phyloP scores from a whole-genome alignment of 2,113 vertebrate genomes.

The Ciconia maguari region DNA sequence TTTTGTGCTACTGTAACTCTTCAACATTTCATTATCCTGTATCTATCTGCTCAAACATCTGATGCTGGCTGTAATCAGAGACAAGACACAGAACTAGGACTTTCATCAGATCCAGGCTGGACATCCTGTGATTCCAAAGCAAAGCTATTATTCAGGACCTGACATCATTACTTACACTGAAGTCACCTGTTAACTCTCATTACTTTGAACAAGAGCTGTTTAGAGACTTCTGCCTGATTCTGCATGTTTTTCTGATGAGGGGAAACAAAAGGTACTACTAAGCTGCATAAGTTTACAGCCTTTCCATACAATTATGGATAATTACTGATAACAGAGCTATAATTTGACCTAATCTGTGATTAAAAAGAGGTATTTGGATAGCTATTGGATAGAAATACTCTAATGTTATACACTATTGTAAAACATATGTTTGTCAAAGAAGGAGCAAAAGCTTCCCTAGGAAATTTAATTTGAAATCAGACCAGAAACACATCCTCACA shows the following conservation, averaged over 20 bases:
- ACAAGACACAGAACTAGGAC: neutral
- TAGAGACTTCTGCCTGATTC: neutral
- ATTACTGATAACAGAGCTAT: neutral
- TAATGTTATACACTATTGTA: neutral
- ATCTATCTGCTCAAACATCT: neutral
- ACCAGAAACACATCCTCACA: neutral
- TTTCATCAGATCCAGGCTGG: neutral
- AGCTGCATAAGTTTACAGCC: neutral
- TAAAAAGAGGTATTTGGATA: neutral
- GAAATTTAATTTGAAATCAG: neutral
- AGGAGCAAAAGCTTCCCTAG: neutral
- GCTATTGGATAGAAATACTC: neutral
- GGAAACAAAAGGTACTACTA: neutral
- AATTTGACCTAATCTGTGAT: neutral
- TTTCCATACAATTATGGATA: neutral
- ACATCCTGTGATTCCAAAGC: neutral
- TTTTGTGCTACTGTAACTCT: neutral
- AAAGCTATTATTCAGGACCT: neutral
- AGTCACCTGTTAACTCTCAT: neutral
- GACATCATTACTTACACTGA: neutral
- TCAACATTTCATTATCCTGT: neutral
- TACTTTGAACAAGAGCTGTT: neutral
- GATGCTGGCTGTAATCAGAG: neutral
- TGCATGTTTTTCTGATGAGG: neutral
- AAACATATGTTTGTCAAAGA: neutral